Evolutionary conservation across 2,113 vertebrate species (phyloP).

Genomic region (Panthera leo): DNA sequence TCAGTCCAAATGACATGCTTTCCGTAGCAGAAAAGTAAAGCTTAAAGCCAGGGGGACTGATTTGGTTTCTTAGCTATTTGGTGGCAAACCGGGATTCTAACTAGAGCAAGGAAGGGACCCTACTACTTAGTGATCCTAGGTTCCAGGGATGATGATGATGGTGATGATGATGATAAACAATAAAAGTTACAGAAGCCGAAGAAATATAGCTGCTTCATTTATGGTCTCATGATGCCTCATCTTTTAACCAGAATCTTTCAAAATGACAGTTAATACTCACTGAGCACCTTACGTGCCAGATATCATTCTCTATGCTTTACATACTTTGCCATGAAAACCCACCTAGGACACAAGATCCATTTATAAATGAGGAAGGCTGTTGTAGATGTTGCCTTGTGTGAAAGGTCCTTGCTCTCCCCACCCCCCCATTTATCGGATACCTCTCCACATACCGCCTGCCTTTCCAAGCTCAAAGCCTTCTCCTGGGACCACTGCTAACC

Average conservation of each 20-base stretch:
- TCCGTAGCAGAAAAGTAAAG: background rate
- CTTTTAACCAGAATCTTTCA: background rate
- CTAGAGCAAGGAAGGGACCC: background rate
- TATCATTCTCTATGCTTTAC: too few relatives aligned
- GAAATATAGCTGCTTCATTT: background rate
- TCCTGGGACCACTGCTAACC: background rate
- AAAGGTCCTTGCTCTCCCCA: background rate
- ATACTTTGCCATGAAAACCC: background rate
- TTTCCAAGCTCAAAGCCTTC: background rate
- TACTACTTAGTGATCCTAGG: background rate
- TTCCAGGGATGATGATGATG: background rate
- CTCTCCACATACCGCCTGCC: background rate
- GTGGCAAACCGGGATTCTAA: background rate
- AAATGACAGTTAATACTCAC: background rate
- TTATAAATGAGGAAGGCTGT: background rate
- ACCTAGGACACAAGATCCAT: background rate
- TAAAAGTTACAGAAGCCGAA: background rate
- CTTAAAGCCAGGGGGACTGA: background rate
- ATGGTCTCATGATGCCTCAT: background rate
- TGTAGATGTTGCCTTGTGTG: background rate
- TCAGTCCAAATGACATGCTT: background rate
- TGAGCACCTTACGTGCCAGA: background rate
- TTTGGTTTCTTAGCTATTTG: background rate
- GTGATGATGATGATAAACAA: background rate
- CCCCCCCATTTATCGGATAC: background rate